Percentiles rank a stretch among this genome's conserved stretches.
Evolutionary conservation across 30 jellyfish, hydroid and myxozoan genomes (phyloP).

Genomic region (Aurelia sp.): DNA sequence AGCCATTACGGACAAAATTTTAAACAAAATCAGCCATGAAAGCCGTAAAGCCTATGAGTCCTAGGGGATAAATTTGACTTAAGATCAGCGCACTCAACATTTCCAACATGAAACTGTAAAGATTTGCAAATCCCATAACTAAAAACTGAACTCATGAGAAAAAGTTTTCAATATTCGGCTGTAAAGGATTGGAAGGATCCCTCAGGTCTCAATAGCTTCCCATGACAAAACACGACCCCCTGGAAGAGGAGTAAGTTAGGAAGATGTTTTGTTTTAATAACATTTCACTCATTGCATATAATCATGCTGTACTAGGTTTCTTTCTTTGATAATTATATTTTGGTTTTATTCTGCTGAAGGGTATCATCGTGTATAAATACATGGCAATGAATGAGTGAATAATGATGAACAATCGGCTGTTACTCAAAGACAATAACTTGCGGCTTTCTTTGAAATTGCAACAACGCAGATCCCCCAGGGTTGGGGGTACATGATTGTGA

Average conservation of each 20-base stretch:
- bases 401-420: too few species aligned
- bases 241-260: not conserved
- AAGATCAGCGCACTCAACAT: not conserved
- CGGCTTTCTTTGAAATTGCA: too few species aligned
- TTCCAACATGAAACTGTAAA: too few species aligned
- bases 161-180: conserved; percentile 10
- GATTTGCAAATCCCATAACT: conserved; percentile 18
- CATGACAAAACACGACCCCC: not conserved
- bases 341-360: not conserved
- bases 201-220: conserved; percentile 1
- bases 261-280: too few species aligned
- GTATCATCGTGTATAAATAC: too few species aligned
- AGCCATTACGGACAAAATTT: too few species aligned
- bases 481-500: too few species aligned
- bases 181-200: conserved; percentile 24
- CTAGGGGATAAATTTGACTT: not conserved
- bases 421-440: too few species aligned
- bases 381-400: too few species aligned
- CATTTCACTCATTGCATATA: not conserved
- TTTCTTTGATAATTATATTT: not conserved
- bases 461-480: too few species aligned
- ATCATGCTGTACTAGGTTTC: too few species aligned
- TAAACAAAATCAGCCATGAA: too few species aligned
- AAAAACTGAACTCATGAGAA: conserved; percentile 12
- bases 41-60: not conserved